Evolutionary conservation across 2,888 invertebrate species (phyloP), one percentile per base, ranked within the genome.

Genomic region (Alcis repandata): DNA sequence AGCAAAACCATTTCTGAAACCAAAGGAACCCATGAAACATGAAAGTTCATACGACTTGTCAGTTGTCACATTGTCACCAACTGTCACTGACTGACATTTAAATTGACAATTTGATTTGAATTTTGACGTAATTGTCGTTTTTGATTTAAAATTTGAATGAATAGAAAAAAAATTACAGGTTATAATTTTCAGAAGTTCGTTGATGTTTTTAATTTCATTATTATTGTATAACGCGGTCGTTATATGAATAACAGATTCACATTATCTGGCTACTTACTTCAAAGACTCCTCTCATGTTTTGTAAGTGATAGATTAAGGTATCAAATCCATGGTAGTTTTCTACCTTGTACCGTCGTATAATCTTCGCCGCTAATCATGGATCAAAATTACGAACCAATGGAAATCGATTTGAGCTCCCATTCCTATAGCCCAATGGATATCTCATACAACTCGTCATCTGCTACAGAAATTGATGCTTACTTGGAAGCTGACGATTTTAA

Each of bases 331-430:
- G n/a, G n/a, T n/a, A n/a, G n/a, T 46, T n/a, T 22, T 9, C 27
- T 27, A 0, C 20, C 4, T 13, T 46, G 19, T 41, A 13, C 3
- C 13, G 3, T 15, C 40, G 15, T 7, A 13, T 11, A 19, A 19
- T 43, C 2, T 9, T 17, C 1, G 20, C 43, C 8, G 9, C 8
- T 27, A 41, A 49, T 13, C 40, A 82, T 83, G 82, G 76, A 67
- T 52, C 68, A 87, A 65, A 60, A 71, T 33, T 86, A 69, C 70
- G 92, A 92, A 71, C 91, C 92, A 9, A 93, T 93, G 92, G 92
- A 93, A 52, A 77, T 93, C 54, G 92, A 93, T 76, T 60, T 85
- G 53, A 92, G 92, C 76, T 68, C 71, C 52, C 80, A 83, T 77
- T 92, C 92, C 13, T 69, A 73, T 49, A 80, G 71, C 67, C 80